A percentile compares a stretch with the other conserved stretches of the same genome.
These are phyloP conservation scores for Oncopodura yosiiana DNA, from an alignment of 1,140 invertebrate species.

Conservation along the genomic window DNA sequence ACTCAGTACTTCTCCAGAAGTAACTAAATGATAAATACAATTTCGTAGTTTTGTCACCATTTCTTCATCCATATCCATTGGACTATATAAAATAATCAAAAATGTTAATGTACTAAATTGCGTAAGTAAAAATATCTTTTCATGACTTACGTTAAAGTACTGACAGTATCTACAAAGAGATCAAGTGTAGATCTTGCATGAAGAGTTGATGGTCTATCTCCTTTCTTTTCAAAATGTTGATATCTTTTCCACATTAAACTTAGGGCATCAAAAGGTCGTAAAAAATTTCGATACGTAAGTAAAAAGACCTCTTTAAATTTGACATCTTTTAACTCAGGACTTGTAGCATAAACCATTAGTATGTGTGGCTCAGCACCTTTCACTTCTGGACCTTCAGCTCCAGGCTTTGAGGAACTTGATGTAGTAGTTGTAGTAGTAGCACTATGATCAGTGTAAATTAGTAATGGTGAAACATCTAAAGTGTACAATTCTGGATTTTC, in stretches of 20 bases:
- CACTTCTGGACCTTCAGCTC: conserved; percentile 31
- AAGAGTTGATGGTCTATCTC: conserved; percentile 60
- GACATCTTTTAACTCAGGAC: conserved; percentile 55
- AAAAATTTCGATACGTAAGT: conserved; percentile 91
- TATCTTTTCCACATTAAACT: conserved; percentile 77
- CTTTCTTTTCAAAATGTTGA: conserved; percentile 63
- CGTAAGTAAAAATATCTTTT: conserved; percentile 6
- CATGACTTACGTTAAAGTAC: conserved; percentile 76
- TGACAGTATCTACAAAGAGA: conserved; percentile 79
- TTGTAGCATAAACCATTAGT: conserved; percentile 28
- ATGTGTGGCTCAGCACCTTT: conserved; percentile 30
- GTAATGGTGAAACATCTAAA: conserved; percentile 8
- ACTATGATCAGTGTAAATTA: conserved; percentile 24
- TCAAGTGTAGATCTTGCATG: conserved; percentile 77
- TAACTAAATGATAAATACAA: conserved; percentile 81
- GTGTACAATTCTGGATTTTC: conserved; percentile 24
- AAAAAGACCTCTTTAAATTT: conserved; percentile 94
- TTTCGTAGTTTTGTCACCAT: conserved; percentile 70
- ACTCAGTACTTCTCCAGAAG: conserved; percentile 66
- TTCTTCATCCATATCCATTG: conserved; percentile 66
- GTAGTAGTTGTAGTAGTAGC: conserved; percentile 3
- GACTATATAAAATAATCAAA: conserved; percentile 49
- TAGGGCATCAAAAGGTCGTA: conserved; percentile 75
- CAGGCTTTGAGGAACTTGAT: conserved; percentile 9
- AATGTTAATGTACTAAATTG: conserved; percentile 12